Conservation (phyloP, 2,113 vertebrate species). For the Corynorhinus townsendii region DNA sequence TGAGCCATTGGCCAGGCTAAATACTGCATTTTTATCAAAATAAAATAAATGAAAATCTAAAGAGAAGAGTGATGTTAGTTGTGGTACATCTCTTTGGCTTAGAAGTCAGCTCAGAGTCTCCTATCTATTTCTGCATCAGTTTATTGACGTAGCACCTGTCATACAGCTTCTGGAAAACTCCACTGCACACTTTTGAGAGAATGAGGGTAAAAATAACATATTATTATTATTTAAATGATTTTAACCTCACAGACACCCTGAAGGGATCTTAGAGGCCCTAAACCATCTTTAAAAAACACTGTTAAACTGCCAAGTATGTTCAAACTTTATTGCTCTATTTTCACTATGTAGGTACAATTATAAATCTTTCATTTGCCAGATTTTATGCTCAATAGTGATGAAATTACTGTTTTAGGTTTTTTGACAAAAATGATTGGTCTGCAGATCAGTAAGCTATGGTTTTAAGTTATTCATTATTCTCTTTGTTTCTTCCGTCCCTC, state of each 20-base stretch:
- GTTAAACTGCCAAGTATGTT: background rate
- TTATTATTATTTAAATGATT: background rate
- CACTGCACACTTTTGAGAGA: background rate
- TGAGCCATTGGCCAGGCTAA: no score
- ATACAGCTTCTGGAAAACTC: background rate
- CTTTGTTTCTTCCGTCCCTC: conserved; percentile 12
- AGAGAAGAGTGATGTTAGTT: background rate
- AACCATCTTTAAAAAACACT: background rate
- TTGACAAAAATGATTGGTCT: background rate
- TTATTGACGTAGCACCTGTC: background rate
- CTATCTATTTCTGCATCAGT: background rate
- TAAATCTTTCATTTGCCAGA: background rate
- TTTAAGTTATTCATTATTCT: background rate
- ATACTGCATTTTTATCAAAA: conserved; percentile 23
- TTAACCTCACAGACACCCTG: background rate
- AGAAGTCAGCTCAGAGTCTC: background rate
- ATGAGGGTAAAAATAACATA: background rate
- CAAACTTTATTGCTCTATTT: background rate
- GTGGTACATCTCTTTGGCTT: background rate
- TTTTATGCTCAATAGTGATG: background rate
- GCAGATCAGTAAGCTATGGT: background rate
- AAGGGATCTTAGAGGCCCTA: background rate
- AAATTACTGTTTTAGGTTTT: background rate
- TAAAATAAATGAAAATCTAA: background rate
- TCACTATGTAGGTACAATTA: background rate